phyloP scores from a whole-genome alignment of 2,888 invertebrate genomes.

The Branchinecta sandiegonensis region DNA sequence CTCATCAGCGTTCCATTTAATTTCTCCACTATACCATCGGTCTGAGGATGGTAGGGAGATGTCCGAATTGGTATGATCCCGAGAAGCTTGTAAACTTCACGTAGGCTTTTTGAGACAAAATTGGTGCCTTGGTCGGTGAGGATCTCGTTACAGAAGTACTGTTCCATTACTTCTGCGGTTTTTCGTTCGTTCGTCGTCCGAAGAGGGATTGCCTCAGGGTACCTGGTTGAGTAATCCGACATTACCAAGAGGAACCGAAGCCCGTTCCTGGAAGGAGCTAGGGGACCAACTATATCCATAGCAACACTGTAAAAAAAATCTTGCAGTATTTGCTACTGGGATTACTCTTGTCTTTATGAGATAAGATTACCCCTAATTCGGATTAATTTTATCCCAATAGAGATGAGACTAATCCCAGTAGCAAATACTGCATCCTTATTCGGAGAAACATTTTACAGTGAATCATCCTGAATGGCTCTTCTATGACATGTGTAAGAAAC shows the following conservation, averaged over 20 bases:
- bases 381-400: too few relatives aligned
- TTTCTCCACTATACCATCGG: too few relatives aligned
- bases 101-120: neutral
- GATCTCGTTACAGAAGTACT: neutral
- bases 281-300: conserved; percentile 20
- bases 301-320: too few relatives aligned
- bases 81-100: neutral
- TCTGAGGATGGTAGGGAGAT: neutral
- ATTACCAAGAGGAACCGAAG: conserved; percentile 18
- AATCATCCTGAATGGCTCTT: neutral
- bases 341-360: too few relatives aligned
- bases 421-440: too few relatives aligned
- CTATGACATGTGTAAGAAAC: too few relatives aligned
- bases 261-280: neutral
- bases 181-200: neutral
- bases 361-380: too few relatives aligned
- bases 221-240: conserved; percentile 18
- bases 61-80: conserved; percentile 12
- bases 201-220: neutral
- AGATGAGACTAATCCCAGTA: too few relatives aligned
- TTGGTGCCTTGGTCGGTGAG: conserved; percentile 19
- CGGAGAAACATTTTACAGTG: too few relatives aligned
- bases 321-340: too few relatives aligned
- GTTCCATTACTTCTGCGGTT: too few relatives aligned
- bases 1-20: too few relatives aligned